Conservation (phyloP, 2,797 vertebrate genomes). For the Tapirus indicus region DNA sequence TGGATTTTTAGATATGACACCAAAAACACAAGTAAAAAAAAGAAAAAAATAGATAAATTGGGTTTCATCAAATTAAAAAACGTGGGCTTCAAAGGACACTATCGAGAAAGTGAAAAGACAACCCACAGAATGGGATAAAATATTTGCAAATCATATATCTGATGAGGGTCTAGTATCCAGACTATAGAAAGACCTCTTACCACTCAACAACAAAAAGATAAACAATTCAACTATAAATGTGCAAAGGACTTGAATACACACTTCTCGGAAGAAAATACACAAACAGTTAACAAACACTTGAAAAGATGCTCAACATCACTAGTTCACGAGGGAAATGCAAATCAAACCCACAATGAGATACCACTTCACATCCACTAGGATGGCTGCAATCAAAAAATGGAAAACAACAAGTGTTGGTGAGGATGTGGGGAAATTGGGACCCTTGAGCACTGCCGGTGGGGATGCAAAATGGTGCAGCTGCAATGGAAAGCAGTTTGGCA, state of each 20-base stretch:
- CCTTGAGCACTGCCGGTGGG: no score
- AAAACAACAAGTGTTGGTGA: no score
- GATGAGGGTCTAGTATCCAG: background rate
- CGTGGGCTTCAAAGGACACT: background rate
- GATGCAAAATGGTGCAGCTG: background rate
- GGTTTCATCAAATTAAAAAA: constrained; percentile 4
- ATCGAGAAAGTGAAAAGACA: background rate
- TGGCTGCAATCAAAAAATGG: rapidly evolving
- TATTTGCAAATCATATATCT: background rate
- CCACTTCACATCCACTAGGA: background rate
- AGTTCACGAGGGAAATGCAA: background rate
- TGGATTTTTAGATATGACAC: background rate
- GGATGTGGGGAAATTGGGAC: background rate
- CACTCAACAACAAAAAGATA: background rate
- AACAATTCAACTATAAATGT: background rate
- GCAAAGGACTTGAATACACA: background rate
- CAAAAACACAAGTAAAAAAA: constrained; percentile 17
- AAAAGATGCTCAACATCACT: background rate
- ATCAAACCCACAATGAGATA: background rate
- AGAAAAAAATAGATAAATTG: background rate
- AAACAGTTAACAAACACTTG: background rate
- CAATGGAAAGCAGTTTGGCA: background rate
- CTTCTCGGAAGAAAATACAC: background rate
- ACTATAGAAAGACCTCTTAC: background rate
- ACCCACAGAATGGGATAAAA: background rate